Base-by-base conservation (phyloP, 92 coral and sea anemone genomes). In the Heteractis magnifica region DNA sequence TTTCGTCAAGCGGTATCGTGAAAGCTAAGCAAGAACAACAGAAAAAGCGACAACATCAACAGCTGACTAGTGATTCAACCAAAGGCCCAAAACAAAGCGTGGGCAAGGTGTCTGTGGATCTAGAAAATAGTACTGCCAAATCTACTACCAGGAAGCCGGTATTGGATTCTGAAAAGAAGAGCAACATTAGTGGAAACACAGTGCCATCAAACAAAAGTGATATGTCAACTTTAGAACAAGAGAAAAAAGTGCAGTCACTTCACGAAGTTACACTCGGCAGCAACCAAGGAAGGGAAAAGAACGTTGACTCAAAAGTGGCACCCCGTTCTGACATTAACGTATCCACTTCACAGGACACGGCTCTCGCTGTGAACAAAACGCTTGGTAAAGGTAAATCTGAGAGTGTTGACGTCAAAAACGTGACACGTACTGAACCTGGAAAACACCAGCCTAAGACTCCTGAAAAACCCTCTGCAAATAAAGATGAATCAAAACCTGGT, bases 381-480 rank as follows among this genome's bases (percentile, higher is more conserved):
- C 6, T 15, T 21, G 10, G 23, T 15, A 41, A 23, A 20, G 49
- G 15, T 5, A 11, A 68, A 23, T 8, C 9, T 8, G 13, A 53
- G 58, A 4, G 58, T 8, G 50, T 5, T 68, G 73, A 68, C 73
- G 0, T 68, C 16, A 68, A 26, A 26, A 10, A 10, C 14, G 49
- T 23, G 8, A 5, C 73, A 20, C 52, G 44, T 10, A 8, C 77
- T 0, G 44, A 16, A 4, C 2, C 76, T 48, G 16, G 52, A 62
- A 44, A 49, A n/a, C 4, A 41, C 19, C 75, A 77, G 13, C 44
- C 19, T 11, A 60, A 58, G n/a, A 10, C 56, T 48, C 83, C 72
- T 62, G 83, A 79, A 15, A 64, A 79, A 65, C 59, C 75, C 5
- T 41, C 23, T 49, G 49, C 76, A 48, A 56, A 56, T 10, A 68